A percentile compares a stretch with the other conserved stretches of the same genome.
Evolutionary conservation across 1,140 invertebrate genomes (phyloP).

Genomic region (Calephelis nemesis): DNA sequence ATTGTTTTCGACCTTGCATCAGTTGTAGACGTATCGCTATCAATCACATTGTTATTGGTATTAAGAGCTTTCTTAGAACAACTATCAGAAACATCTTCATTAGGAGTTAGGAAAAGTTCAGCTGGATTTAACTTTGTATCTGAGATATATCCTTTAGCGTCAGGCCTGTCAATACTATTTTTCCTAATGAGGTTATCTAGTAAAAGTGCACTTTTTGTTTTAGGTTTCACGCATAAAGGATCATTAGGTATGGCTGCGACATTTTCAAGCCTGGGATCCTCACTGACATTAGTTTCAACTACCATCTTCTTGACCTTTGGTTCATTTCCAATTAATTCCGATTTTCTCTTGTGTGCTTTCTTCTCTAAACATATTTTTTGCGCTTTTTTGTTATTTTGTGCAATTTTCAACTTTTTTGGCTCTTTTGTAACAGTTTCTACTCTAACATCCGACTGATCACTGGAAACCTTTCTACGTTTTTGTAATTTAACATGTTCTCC

Average conservation of each 20-base stretch:
- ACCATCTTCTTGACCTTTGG: slow-evolving; percentile 55
- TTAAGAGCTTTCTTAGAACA: slow-evolving; percentile 63
- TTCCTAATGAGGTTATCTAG: slow-evolving; percentile 79
- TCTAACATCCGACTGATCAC: slow-evolving; percentile 57
- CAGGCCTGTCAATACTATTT: slow-evolving; percentile 78
- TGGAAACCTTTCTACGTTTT: slow-evolving; percentile 79
- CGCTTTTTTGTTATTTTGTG: slow-evolving; percentile 47
- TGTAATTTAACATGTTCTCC: slow-evolving; percentile 78
- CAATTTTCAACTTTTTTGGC: slow-evolving; percentile 53
- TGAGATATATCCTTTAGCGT: slow-evolving; percentile 55
- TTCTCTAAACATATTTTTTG: slow-evolving; percentile 56
- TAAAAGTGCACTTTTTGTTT: slow-evolving; percentile 74
- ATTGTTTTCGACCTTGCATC: slow-evolving; percentile 71
- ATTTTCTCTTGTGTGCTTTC: slow-evolving; percentile 60
- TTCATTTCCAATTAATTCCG: slow-evolving; percentile 39
- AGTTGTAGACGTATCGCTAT: slow-evolving; percentile 56
- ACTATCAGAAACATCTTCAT: slow-evolving; percentile 54
- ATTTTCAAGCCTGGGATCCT: slow-evolving; percentile 51
- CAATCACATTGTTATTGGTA: slow-evolving; percentile 79
- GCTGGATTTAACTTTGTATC: slow-evolving; percentile 66
- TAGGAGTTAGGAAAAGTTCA: slow-evolving; percentile 61
- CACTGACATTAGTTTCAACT: slow-evolving; percentile 41
- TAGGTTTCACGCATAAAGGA: slow-evolving; percentile 53
- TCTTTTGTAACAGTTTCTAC: slow-evolving; percentile 65
- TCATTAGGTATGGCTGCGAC: slow-evolving; percentile 49